Evolutionary conservation across 2,113 vertebrate species (phyloP).

Genomic region (Passer domesticus): DNA sequence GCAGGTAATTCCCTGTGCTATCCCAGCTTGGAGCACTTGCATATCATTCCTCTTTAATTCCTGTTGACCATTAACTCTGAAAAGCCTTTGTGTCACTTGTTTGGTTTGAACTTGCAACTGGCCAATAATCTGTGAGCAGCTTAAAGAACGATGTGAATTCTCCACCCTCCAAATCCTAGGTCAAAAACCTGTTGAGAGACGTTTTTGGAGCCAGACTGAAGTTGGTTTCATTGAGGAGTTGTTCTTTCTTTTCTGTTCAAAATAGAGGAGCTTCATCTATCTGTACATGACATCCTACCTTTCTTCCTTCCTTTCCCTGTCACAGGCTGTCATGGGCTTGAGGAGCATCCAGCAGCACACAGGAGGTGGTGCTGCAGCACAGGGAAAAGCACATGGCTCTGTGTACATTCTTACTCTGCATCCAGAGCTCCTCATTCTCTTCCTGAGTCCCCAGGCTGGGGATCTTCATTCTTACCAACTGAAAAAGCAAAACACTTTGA

Average conservation of each 20-base stretch:
- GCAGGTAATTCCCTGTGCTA: not conserved
- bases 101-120: slow-evolving; percentile 21
- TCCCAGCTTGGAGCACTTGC: slow-evolving; percentile 2
- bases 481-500: not conserved
- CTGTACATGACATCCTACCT: not conserved
- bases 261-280: not conserved
- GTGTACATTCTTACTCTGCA: not conserved
- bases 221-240: not conserved
- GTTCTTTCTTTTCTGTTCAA: not conserved
- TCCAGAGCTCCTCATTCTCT: not conserved
- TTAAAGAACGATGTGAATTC: not conserved
- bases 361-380: slow-evolving; percentile 35
- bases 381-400: not conserved
- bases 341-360: not conserved
- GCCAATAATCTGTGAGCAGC: not conserved
- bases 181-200: not conserved
- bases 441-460: not conserved
- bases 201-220: not conserved
- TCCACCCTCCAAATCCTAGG: not conserved
- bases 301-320: not conserved
- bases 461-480: not conserved
- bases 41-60: not conserved
- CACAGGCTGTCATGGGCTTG: not conserved
- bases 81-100: not conserved
- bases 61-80: slow-evolving; percentile 21